Evolutionary conservation across 2,113 vertebrate genomes (phyloP), one percentile per base, ranked within the genome.

Genomic region (Kryptolebias marmoratus): DNA sequence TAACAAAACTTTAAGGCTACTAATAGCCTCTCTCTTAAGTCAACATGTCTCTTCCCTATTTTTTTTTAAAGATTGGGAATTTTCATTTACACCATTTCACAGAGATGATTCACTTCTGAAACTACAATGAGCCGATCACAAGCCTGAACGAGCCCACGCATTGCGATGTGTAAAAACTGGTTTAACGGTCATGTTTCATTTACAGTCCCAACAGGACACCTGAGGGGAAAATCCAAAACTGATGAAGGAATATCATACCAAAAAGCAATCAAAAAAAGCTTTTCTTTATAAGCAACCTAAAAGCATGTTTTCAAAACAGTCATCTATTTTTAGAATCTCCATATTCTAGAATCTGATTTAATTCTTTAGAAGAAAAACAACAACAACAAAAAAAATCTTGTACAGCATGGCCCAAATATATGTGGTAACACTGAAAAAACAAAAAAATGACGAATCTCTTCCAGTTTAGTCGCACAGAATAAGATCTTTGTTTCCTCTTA

Each of bases 61-160:
- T 48, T 54, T 15, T 27, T 11, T 12, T 1, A 6, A 2, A n/a
- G 31, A 11, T n/a, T 4, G 11, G 1, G 6, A 42, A 12, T 39
- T n/a, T 10, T 18, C 18, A 59, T 68, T 65, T 67, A 31, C 47
- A 64, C 30, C 58, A 42, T 28, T 15, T 49, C 30, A 45, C 28
- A 60, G 30, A 11, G 57, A 31, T 66, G 36, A 66, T 58, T 52
- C 56, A 50, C 22, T 64, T 42, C 18, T 53, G 69, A 73, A 57
- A 85, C 15, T 32, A 61, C 74, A 54, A 75, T 32, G 56, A 75
- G 54, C 7, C 49, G 52, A 78, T 78, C 32, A 76, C 77, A 80
- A 78, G 75, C 47, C 57, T 55, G 71, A 75, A 57, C 47, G 18
- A 72, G 75, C 42, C 32, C 0, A 59, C 62, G 55, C 71, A 61